phyloP scores from a whole-genome alignment of 2,888 invertebrate genomes.

The Agriopis aurantiaria region DNA sequence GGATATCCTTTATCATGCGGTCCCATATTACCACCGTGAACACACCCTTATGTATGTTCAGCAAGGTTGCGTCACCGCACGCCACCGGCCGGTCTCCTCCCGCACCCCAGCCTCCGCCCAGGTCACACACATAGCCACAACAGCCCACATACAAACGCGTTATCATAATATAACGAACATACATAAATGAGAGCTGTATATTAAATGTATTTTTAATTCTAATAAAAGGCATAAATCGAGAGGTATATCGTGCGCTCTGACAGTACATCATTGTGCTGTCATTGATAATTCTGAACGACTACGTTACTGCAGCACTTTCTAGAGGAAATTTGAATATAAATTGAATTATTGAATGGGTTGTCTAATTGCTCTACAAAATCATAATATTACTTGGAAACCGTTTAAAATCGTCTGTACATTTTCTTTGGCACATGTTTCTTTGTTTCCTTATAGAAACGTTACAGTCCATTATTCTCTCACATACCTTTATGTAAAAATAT shows the following conservation, averaged over 20 bases:
- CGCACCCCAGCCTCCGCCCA: conserved; percentile 44
- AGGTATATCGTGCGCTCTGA: conserved; percentile 23
- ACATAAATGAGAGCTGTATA: conserved; percentile 16
- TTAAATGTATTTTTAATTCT: conserved; percentile 29
- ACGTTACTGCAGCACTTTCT: conserved; percentile 15
- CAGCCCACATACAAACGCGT: conserved; percentile 33
- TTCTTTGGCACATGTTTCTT: conserved; percentile 13
- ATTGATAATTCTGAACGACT: conserved; percentile 15
- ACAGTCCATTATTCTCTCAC: conserved; percentile 20
- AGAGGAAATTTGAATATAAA: conserved; percentile 16
- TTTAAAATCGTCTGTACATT: not conserved
- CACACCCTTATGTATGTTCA: conserved; percentile 22
- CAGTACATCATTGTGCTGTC: conserved; percentile 23
- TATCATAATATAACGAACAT: conserved; percentile 41
- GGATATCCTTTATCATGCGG: conserved; percentile 12
- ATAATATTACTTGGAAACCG: not conserved
- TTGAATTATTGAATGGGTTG: not conserved
- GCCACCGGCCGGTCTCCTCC: conserved; percentile 39
- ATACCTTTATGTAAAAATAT: conserved; percentile 23
- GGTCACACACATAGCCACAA: conserved; percentile 53
- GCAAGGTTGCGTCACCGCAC: conserved; percentile 58
- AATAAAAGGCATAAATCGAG: conserved; percentile 25
- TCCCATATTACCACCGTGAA: conserved; percentile 10
- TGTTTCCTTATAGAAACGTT: conserved; percentile 20
- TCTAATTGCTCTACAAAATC: not conserved